Base-by-base conservation (phyloP, 2,113 vertebrate genomes). In the Toxotes chatareus region DNA sequence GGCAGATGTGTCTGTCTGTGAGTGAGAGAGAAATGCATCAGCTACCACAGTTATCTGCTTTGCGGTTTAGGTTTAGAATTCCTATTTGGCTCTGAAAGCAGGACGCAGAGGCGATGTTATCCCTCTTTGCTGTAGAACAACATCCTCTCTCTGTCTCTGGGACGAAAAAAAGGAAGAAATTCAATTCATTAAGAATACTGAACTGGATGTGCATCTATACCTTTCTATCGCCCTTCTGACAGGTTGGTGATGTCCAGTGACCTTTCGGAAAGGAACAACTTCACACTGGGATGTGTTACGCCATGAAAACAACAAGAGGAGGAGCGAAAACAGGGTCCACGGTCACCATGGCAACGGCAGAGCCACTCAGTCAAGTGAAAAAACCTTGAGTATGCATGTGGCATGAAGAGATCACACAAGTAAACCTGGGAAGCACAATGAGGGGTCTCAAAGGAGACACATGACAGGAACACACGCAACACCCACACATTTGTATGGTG, bases 271-370 rank as follows among this genome's bases (percentile, higher is more conserved):
- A 60, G 78, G 32, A 78, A 56, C 61, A 79, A 73, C 85, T 40
- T 81, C 64, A 61, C 77, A 47, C 75, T 17, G 67, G 42, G 80
- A 73, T 40, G 38, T 46, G 61, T 56, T 64, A 68, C 5, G 14
- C 38, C 68, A 63, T 60, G 64, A 76, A 60, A 80, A 79, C 63
- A 79, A 76, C 38, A 61, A 83, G 55, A 44, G 34, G 23, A 67
- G 32, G 55, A 27, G 27, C 27, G 27, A 53, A 67, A 76, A 75
- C 16, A 46, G 64, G 71, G 76, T 59, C 79, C 32, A 12, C 49
- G 19, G 85, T 92, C 76, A 62, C 90, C 86, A 82, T 93, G 76
- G 86, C 64, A 91, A 92, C 87, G 59, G 10, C 60, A 66, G 76
- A 85, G 79, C 73, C 70, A 79, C 57, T 69, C 86, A 77, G 61